Evolutionary conservation across 1,140 invertebrate species (phyloP).

Genomic region (Probaryconus sp.): DNA sequence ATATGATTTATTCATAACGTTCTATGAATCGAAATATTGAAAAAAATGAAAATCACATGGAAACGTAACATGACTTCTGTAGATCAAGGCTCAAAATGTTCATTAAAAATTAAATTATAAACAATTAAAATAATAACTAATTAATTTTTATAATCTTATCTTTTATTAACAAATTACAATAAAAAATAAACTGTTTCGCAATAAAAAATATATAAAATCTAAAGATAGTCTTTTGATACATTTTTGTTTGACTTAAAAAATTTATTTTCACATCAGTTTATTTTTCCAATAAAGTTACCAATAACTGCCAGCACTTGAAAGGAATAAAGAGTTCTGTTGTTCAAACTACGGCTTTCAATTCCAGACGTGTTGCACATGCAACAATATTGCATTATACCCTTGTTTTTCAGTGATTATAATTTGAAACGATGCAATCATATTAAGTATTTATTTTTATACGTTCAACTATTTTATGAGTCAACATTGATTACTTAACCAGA

Average conservation of each 20-base stretch:
- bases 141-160: too few relatives aligned
- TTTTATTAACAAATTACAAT: too few relatives aligned
- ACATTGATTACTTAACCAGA: constrained; percentile 28
- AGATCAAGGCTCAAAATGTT: too few relatives aligned
- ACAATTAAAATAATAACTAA: too few relatives aligned
- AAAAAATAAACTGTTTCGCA: too few relatives aligned
- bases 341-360: constrained; percentile 40
- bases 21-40: too few relatives aligned
- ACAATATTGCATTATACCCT: constrained; percentile 32
- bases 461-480: constrained; percentile 44
- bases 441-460: not conserved
- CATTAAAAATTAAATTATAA: too few relatives aligned
- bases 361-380: constrained; percentile 19
- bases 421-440: constrained; percentile 10
- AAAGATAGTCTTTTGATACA: too few relatives aligned
- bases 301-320: constrained; percentile 34
- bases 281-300: constrained; percentile 25
- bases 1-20: too few relatives aligned
- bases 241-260: not conserved
- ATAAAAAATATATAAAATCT: too few relatives aligned
- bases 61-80: too few relatives aligned
- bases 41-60: too few relatives aligned
- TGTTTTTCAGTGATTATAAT: constrained; percentile 14
- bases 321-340: constrained; percentile 11
- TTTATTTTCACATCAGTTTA: not conserved